Percentiles rank a stretch among this genome's conserved stretches.
These are phyloP conservation scores for Acyrthosiphon pisum DNA, from an alignment of 1,140 invertebrate genomes.

Conservation along the genomic window DNA sequence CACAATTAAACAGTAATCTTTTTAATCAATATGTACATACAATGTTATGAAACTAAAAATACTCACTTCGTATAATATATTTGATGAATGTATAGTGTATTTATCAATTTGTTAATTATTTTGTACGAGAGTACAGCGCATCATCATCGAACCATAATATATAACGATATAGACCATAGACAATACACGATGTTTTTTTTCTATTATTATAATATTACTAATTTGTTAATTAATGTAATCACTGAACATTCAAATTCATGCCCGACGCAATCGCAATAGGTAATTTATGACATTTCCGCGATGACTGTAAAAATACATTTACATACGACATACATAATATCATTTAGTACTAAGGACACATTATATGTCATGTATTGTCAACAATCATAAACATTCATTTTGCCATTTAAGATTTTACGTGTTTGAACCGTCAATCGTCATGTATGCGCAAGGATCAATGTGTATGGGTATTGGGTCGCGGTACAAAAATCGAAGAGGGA, in stretches of 20 bases:
- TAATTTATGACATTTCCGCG: not conserved
- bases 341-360: not conserved
- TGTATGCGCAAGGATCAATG: not conserved
- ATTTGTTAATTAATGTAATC: not conserved
- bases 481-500: not conserved
- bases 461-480: not conserved
- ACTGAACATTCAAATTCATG: slow-evolving; percentile 9
- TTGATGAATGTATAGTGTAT: not conserved
- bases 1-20: not conserved
- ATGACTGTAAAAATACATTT: not conserved
- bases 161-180: not conserved
- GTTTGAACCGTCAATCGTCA: not conserved
- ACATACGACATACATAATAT: not conserved
- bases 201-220: not conserved
- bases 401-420: no score
- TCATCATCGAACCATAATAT: not conserved
- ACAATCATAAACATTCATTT: not conserved
- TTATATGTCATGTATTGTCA: not conserved
- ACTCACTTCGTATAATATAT: not conserved
- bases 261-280: not conserved
- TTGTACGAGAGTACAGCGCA: not conserved
- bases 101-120: not conserved
- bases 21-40: not conserved
- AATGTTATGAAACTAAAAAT: not conserved
- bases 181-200: not conserved